Base-by-base conservation (phyloP, 2,888 invertebrate species). In the Mesorhabditis spiculigera region DNA sequence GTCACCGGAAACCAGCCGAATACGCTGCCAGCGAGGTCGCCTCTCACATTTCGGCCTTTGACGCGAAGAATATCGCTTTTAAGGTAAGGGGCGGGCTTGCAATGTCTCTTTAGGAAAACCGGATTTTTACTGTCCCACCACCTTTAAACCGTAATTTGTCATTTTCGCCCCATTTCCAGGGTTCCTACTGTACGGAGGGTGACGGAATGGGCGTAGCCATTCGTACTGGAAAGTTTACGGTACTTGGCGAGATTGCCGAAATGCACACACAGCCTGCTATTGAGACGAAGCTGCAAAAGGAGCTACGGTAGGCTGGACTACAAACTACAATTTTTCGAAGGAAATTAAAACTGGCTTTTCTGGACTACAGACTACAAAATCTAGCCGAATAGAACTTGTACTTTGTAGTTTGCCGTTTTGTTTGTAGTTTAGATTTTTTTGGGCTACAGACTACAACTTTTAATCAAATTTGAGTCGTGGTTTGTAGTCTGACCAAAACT, bases 131-230 rank as follows among this genome's bases (percentile, higher is more conserved):
- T 50, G 13, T 50, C 8, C 13, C 50, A 13, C 13, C 6, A 13
- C 50, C 50, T 6, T 50, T 50, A 50, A 50, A 6, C 8, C 6
- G 13, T 50, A 13, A 50, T 50, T 50, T 13, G 50, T 50, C 13
- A 50, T 6, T 13, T 6, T 6, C 50, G 6, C 4, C 16, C 44
- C 66, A 45, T 66, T 66, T 67, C 42, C 50, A 71, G 73, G 84
- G 84, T 5, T 81, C 80, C 6, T 83, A 81, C 68, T 84, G 83
- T 65, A 81, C 78, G 3, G 84, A 84, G 66, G 84, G 84, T n/a
- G 84, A 84, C 43, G 84, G 82, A 58, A 76, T 85, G 8, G 84
- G 82, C 8, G 69, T 85, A 5, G 84, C 84, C 41, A 80, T 84
- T 4, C 68, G 84, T 3, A 83, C 84, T 4, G 84, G 82, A 13